These are phyloP conservation scores for Micrasema minimum DNA, from an alignment of 1,140 invertebrate species.

Conservation along the genomic window DNA sequence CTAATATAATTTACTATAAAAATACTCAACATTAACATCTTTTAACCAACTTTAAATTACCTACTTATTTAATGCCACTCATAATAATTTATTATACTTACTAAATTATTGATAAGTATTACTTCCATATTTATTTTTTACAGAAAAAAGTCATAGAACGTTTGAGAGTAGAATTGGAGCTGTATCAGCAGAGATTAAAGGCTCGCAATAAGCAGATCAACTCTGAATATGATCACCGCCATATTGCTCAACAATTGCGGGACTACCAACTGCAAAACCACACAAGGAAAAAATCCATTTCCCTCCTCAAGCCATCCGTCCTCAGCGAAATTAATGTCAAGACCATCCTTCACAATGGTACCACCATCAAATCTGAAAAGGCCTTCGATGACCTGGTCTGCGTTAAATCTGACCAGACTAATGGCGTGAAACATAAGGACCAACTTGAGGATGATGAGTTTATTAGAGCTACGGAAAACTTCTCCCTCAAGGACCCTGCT, in stretches of 20 bases:
- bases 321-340: conserved; percentile 64
- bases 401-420: conserved; percentile 53
- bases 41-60: too few species aligned
- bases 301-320: conserved; percentile 64
- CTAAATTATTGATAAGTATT: too few species aligned
- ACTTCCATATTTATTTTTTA: conserved; percentile 54
- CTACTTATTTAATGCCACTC: too few species aligned
- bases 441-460: conserved; percentile 49
- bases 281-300: conserved; percentile 59
- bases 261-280: conserved; percentile 63
- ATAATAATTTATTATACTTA: too few species aligned
- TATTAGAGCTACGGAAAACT: conserved; percentile 50
- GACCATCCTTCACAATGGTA: conserved; percentile 58
- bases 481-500: conserved; percentile 46
- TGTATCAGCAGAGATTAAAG: conserved; percentile 63
- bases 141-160: conserved; percentile 64
- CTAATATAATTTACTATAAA: too few species aligned
- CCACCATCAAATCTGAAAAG: conserved; percentile 56
- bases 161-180: conserved; percentile 61
- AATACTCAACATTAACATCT: too few species aligned
- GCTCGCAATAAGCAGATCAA: conserved; percentile 62
- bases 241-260: conserved; percentile 64
- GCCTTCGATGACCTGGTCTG: conserved; percentile 59
- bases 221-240: conserved; percentile 62
- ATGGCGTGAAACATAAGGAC: conserved; percentile 27